These are phyloP conservation scores for Melanocharis versteri DNA, from an alignment of 2,113 vertebrate species.

Conservation along the genomic window DNA sequence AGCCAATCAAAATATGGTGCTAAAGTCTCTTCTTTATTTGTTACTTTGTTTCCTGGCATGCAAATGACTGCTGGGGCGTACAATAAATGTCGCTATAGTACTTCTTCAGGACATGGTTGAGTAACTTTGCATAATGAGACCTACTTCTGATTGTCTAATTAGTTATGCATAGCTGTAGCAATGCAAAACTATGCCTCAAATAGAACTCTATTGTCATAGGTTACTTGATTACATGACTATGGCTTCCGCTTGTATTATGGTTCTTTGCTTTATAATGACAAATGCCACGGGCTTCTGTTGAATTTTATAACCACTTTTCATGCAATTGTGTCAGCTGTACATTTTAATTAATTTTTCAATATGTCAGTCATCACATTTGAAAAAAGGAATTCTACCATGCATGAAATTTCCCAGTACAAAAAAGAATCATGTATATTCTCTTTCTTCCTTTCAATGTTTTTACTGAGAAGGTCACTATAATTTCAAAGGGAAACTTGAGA, in stretches of 20 bases:
- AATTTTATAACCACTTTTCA: not conserved
- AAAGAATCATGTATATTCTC: not conserved
- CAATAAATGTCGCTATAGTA: slow-evolving; percentile 7
- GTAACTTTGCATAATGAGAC: slow-evolving; percentile 54
- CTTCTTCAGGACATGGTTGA: slow-evolving; percentile 33
- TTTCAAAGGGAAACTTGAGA: not conserved
- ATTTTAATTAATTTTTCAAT: slow-evolving; percentile 7
- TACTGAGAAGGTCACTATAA: not conserved
- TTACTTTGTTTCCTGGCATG: slow-evolving; percentile 6
- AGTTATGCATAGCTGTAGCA: slow-evolving; percentile 36
- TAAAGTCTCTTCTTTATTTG: not conserved
- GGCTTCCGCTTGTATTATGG: not conserved
- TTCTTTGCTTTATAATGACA: not conserved
- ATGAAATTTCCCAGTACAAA: not conserved
- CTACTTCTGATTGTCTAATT: slow-evolving; percentile 58
- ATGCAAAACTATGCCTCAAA: slow-evolving; percentile 40
- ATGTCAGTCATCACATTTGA: not conserved
- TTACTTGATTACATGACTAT: slow-evolving; percentile 36
- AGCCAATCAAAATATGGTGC: not conserved
- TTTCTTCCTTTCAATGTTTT: not conserved
- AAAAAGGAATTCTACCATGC: not conserved
- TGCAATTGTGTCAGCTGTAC: not conserved
- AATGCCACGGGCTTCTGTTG: not conserved
- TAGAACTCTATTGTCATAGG: slow-evolving; percentile 33
- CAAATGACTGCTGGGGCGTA: slow-evolving; percentile 13